Percentiles rank a stretch among this genome's conserved stretches.
phyloP scores from a whole-genome alignment of 2,888 invertebrate species.

The Mimachlamys varia region DNA sequence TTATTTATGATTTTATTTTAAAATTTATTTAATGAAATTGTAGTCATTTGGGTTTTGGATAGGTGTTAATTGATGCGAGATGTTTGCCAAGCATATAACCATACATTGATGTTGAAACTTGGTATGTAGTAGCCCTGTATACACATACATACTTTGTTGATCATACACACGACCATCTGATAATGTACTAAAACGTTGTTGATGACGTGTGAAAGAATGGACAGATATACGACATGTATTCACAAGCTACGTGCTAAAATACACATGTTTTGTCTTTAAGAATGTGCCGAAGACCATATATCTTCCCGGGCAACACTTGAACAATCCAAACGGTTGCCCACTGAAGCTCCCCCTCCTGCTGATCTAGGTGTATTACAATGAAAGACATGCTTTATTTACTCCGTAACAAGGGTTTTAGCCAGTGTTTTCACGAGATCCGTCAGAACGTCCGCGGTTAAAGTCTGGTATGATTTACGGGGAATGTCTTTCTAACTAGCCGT shows the following conservation, averaged over 20 bases:
- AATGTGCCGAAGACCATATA: slow-evolving; percentile 7
- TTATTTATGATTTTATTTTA: too few species aligned
- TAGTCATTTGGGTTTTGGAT: too few species aligned
- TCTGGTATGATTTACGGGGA: neutral
- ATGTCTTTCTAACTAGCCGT: neutral
- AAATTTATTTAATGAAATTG: too few species aligned
- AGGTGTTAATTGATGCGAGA: neutral
- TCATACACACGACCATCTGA: neutral
- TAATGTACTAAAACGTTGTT: neutral
- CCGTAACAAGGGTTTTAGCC: neutral
- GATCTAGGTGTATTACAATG: neutral
- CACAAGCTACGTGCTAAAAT: neutral
- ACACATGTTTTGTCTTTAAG: slow-evolving; percentile 28
- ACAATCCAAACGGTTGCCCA: neutral
- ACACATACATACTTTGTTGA: neutral
- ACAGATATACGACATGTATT: slow-evolving; percentile 26
- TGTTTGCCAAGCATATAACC: neutral
- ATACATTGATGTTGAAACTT: neutral
- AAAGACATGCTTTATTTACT: neutral
- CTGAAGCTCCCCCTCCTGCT: neutral
- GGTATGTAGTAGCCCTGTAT: neutral
- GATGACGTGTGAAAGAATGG: neutral
- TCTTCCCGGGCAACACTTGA: neutral
- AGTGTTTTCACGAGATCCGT: neutral
- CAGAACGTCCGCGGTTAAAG: neutral